A percentile compares a stretch with the other conserved stretches of the same genome.
These are phyloP conservation scores for Acleris literana DNA, from an alignment of 2,888 invertebrate species.

Conservation along the genomic window DNA sequence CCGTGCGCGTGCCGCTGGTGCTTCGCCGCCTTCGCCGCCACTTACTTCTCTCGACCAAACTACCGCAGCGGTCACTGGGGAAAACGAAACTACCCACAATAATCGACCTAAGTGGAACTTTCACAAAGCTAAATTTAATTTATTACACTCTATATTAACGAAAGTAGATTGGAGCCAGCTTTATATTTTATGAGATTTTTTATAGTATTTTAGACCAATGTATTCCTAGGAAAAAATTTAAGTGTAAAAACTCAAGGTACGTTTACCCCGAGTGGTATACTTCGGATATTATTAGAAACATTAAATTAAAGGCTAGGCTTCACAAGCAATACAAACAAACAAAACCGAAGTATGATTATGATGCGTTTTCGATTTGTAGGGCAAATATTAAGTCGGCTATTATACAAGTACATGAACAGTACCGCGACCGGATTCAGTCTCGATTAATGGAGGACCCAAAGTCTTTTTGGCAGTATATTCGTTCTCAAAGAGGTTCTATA, in stretches of 20 bases:
- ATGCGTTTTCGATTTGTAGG: conserved; percentile 1
- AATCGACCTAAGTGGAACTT: conserved; percentile 3
- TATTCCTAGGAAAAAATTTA: conserved; percentile 19
- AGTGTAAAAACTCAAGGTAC: background rate
- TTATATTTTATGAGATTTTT: background rate
- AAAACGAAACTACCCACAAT: background rate
- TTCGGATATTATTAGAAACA: conserved; percentile 16
- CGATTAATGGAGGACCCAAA: background rate
- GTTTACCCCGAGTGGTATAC: conserved; percentile 26
- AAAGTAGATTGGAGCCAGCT: background rate
- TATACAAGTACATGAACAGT: background rate
- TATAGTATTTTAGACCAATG: background rate
- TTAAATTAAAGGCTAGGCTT: conserved; percentile 8
- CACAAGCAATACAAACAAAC: conserved; percentile 17
- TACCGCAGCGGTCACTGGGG: background rate
- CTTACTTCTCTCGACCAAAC: background rate
- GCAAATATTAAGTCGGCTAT: background rate
- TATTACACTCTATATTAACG: conserved; percentile 18
- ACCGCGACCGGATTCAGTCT: background rate
- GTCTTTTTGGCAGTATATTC: conserved; percentile 5
- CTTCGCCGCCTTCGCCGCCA: too few relatives aligned
- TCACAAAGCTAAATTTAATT: background rate
- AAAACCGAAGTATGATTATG: background rate
- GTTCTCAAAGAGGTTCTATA: background rate
- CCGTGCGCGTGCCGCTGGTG: too few relatives aligned